Conservation (phyloP, 2,888 invertebrate genomes). For the Theretra japonica region DNA sequence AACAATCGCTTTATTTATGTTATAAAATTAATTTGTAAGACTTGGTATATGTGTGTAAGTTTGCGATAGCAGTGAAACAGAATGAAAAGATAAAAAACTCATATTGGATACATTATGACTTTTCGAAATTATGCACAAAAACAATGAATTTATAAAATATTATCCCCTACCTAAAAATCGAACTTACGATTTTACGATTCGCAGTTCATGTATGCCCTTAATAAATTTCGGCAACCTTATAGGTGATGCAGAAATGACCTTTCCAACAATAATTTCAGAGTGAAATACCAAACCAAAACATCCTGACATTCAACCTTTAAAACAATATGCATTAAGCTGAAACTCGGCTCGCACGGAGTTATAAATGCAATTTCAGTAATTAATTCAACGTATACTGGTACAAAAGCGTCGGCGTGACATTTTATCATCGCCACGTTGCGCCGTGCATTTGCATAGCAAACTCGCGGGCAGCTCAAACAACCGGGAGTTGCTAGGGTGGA, state of each 20-base stretch:
- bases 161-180: too few species aligned
- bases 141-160: too few species aligned
- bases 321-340: not conserved
- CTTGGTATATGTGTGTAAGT: not conserved
- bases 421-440: constrained; percentile 11
- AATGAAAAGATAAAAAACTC: too few species aligned
- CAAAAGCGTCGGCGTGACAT: constrained; percentile 11
- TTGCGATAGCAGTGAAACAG: not conserved
- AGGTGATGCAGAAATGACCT: not conserved
- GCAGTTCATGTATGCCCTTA: too few species aligned
- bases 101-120: too few species aligned
- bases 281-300: not conserved
- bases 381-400: not conserved
- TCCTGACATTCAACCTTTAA: not conserved
- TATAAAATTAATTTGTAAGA: not conserved
- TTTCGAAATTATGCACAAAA: too few species aligned
- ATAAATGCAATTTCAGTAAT: constrained; percentile 15
- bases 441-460: constrained; percentile 13
- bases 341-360: not conserved
- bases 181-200: too few species aligned
- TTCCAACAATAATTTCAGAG: not conserved
- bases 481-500: not conserved
- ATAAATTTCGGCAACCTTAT: too few species aligned
- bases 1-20: not conserved
- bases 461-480: not conserved